Evolutionary conservation across 92 coral and sea anemone species (phyloP), one percentile per base, ranked within the genome.

Genomic region (Parazoanthus darwini): DNA sequence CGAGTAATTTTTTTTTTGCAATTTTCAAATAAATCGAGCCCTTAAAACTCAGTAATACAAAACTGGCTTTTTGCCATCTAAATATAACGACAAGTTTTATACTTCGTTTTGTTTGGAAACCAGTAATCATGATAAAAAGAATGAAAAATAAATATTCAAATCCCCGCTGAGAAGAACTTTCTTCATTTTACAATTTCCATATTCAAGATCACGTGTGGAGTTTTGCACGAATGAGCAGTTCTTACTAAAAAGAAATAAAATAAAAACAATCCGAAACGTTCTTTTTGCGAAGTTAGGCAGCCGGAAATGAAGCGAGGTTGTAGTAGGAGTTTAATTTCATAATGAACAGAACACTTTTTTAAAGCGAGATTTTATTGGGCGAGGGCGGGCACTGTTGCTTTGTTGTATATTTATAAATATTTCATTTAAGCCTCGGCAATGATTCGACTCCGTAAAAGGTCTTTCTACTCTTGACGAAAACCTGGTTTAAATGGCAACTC

Each of bases 101-200:
- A 25, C 77, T 18, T 54, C 16, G 25, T 50, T 78, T 43, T 43
- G 39, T 23, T 78, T n/a, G 35, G 7, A 78, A 79, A 79, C 38
- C 48, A 54, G 50, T 58, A 81, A 58, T 15, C 38, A 48, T 14
- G 76, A 43, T 73, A 26, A 48, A 20, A 18, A 20, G 18, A 82
- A 66, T 25, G 9, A 46, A 51, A 81, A 58, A 37, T 63, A 26
- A 29, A 44, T 29, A 15, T 22, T 11, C 9, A 37, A 42, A 71
- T n/a, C 65, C 87, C 79, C 46, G 78, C 87, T 70, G 87, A 66
- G 87, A 83, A 38, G 37, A 39, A 42, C 59, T 29, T 4, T 65
- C 10, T 42, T 63, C 72, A 18, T 59, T 7, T 1, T 16, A 3
- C 1, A 14, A 82, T 68, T 66, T 38, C 78, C 78, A 84, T 84